Evolutionary conservation across 2,888 invertebrate genomes (phyloP), one percentile per base, ranked within the genome.

Genomic region (Mellilla xanthometata): DNA sequence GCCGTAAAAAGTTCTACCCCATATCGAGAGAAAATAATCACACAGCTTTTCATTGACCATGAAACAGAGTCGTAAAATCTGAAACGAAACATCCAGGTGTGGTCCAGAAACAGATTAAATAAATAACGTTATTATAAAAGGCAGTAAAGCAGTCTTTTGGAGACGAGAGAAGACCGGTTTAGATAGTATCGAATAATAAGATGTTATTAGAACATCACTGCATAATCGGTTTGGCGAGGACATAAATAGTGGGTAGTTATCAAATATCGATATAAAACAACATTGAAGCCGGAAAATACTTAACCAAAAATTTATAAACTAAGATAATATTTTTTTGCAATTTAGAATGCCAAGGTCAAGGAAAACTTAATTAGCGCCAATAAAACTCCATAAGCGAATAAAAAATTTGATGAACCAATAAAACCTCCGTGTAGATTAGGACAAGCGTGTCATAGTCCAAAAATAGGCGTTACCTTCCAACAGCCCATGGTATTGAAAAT

Each of bases 1-100:
- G 7, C n/a, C 15, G 22, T 38, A 13, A 39, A 35, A 29, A 24
- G 68, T 63, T 73, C 71, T 75, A 76, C 67, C 73, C 59, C 63
- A 56, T 60, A 59, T 56, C 41, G 61, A 65, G 59, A 62, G 49
- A 71, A 75, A 72, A 81, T 80, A 75, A 76, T 77, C 60, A 65
- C 54, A 72, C 76, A 76, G 68, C 69, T 65, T 74, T 76, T 76
- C 73, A 80, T 73, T 62, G 68, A 57, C 60, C 66, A 67, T 66
- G 64, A 68, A 63, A 60, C 51, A 39, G 36, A 15, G 38, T 55
- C 55, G 55, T 58, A 55, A 59, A 54, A 44, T 34, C 12, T 28
- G 9, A 52, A 56, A 56, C 54, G 33, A 41, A 51, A 49, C 34
- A 33, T 39, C 33, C 26, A 54, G 55, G 59, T 56, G 57, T 54